These are phyloP conservation scores for Falco rusticolus DNA, from an alignment of 2,797 vertebrate species.

Conservation along the genomic window DNA sequence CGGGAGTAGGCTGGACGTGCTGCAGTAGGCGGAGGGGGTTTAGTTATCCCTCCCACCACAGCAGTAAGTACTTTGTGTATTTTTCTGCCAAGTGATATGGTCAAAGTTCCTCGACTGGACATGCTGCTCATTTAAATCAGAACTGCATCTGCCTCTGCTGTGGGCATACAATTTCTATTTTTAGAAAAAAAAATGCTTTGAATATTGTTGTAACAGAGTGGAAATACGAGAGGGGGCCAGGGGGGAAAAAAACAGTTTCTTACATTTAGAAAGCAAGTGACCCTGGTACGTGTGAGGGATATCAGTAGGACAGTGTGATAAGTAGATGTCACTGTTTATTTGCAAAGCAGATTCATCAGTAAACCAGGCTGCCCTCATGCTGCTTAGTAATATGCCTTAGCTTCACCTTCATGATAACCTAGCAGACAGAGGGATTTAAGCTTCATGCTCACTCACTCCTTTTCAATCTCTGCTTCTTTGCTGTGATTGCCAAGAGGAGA, in stretches of 20 bases:
- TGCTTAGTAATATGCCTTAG: background rate
- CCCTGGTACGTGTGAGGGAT: background rate
- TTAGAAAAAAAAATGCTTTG: background rate
- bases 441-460: background rate
- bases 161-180: background rate
- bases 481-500: background rate
- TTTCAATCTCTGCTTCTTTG: background rate
- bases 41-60: background rate
- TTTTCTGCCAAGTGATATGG: background rate
- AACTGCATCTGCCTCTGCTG: background rate
- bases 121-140: background rate
- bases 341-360: background rate
- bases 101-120: background rate
- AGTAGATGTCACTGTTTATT: background rate
- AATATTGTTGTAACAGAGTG: background rate
- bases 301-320: background rate
- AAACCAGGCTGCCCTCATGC: background rate
- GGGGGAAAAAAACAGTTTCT: background rate
- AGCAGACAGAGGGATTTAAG: background rate
- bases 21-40: background rate
- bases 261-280: background rate
- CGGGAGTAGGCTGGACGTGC: background rate
- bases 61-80: background rate
- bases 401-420: constrained; percentile 12
- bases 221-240: background rate